A percentile compares a stretch with the other conserved stretches of the same genome.
Evolutionary conservation across 2,113 vertebrate species (phyloP).

Genomic region (Lagopus muta): DNA sequence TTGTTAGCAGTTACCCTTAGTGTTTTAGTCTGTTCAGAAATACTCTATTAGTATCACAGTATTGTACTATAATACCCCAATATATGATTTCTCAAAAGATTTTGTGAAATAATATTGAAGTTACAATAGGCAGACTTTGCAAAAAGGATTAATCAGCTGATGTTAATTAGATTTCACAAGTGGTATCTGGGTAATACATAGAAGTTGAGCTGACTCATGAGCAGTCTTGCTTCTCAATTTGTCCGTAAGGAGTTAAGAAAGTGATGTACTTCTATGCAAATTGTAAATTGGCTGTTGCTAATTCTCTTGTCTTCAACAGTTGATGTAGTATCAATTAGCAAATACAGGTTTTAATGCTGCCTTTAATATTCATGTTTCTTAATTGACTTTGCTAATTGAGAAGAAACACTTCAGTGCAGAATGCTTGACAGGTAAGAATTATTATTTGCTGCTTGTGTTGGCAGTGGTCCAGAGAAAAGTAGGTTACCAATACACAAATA

Average conservation of each 20-base stretch:
- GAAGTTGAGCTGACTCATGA: not conserved
- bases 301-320: slow-evolving; percentile 47
- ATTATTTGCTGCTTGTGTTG: slow-evolving; percentile 65
- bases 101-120: not conserved
- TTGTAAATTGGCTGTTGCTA: slow-evolving; percentile 55
- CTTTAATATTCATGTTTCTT: slow-evolving; percentile 78
- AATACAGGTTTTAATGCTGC: slow-evolving; percentile 69
- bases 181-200: not conserved
- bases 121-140: not conserved
- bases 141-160: not conserved
- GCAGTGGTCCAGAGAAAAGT: slow-evolving; percentile 59
- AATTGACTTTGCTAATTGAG: slow-evolving; percentile 77
- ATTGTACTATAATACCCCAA: not conserved
- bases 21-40: not conserved
- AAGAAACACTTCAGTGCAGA: slow-evolving; percentile 63
- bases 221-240: not conserved
- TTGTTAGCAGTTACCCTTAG: not conserved
- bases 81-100: not conserved
- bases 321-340: slow-evolving; percentile 69
- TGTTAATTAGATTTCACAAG: not conserved
- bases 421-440: slow-evolving; percentile 70
- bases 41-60: not conserved
- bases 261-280: not conserved
- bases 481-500: slow-evolving; percentile 22
- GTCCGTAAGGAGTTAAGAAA: slow-evolving; percentile 58